phyloP scores from a whole-genome alignment of 2,113 vertebrate species.

The Barnardius zonarius region DNA sequence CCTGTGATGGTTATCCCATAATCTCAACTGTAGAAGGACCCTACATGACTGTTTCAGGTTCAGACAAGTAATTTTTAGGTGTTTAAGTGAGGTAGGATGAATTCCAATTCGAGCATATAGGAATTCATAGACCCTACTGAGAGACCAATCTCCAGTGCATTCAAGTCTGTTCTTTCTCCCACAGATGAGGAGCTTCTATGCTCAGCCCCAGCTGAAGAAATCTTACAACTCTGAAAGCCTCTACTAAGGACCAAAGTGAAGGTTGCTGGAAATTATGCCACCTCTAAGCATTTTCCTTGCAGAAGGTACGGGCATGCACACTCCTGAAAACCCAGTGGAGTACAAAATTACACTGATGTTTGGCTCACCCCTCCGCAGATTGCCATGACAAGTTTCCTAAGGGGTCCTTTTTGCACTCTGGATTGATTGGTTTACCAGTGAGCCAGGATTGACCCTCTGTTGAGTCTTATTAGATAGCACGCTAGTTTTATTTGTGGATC shows the following conservation, averaged over 20 bases:
- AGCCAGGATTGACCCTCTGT: background rate
- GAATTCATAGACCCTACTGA: background rate
- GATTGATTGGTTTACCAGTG: background rate
- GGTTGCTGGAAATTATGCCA: background rate
- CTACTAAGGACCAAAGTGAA: background rate
- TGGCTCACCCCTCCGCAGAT: background rate
- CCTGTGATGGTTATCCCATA: background rate
- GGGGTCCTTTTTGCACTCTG: background rate
- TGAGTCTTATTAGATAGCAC: background rate
- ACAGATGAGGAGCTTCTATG: background rate
- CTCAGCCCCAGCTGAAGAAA: background rate
- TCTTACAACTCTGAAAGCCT: background rate
- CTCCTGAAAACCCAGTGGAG: background rate
- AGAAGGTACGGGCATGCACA: background rate
- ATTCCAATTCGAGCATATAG: background rate
- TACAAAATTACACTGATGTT: background rate
- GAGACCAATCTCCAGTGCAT: background rate
- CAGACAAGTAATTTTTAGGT: background rate
- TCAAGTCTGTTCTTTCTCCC: background rate
- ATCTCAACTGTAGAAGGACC: background rate
- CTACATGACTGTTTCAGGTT: background rate
- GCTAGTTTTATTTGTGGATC: slow-evolving; percentile 4
- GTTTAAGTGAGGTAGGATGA: background rate
- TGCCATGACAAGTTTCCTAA: background rate
- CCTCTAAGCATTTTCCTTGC: background rate